phyloP scores from a whole-genome alignment of 2,113 vertebrate genomes.

The Alosa alosa region DNA sequence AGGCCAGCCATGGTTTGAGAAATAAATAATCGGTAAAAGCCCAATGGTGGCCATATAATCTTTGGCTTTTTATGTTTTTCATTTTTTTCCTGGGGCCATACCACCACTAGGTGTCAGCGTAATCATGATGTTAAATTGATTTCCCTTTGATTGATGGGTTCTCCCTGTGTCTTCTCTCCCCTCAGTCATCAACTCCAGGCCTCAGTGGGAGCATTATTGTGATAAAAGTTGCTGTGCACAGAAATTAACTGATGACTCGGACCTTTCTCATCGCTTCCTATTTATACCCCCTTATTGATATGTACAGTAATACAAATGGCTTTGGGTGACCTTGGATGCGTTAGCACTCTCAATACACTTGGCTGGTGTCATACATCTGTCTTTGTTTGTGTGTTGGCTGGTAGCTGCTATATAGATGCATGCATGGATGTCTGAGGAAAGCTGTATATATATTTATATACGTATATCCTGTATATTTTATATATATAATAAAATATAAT shows the following conservation, averaged over 20 bases:
- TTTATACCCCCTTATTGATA: background rate
- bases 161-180: background rate
- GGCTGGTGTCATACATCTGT: background rate
- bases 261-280: background rate
- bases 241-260: background rate
- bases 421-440: background rate
- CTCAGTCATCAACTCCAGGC: background rate
- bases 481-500: no score
- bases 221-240: background rate
- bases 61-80: background rate
- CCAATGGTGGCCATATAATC: no score
- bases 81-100: background rate
- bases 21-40: no score
- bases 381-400: background rate
- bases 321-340: background rate
- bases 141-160: background rate
- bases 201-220: background rate
- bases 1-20: no score
- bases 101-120: slow-evolving; percentile 33
- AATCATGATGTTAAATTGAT: background rate
- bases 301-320: background rate
- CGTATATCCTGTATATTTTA: background rate
- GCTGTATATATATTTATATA: background rate
- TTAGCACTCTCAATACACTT: background rate
- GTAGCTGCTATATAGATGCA: background rate